Base-by-base conservation (phyloP, 2,113 vertebrate genomes). In the Neogale vison region DNA sequence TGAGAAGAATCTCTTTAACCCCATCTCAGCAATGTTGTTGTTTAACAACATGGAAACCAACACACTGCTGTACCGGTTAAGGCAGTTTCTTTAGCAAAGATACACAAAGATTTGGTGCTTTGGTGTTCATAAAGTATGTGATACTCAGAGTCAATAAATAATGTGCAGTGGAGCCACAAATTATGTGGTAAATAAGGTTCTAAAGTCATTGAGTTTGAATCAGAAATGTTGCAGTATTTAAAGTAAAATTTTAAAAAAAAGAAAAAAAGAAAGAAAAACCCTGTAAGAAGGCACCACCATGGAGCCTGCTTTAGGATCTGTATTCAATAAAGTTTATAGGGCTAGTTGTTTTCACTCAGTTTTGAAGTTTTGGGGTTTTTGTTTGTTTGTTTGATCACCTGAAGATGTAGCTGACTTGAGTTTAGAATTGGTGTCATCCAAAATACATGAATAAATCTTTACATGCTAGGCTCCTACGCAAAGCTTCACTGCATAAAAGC, bases 211-310 rank as follows among this genome's bases (percentile, higher is more conserved):
- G 50, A 81, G 31, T 89, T 69, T 67, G 23, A 77, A n/a, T 91
- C 69, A 45, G 47, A 89, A 93, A 69, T 85, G 26, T 74, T 34
- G 39, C 63, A 17, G 24, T 65, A 52, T 42, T 84, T 72, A 52
- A 84, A 76, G 59, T 82, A 86, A 18, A 42, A 23, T 31, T 88
- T 74, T 13, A 13, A 50, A 50, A 50, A 47, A 12, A 47, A 7
- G 79, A 96, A 93, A 88, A 45, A 74, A 29, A 76, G 45, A 45
- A 57, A 67, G 71, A 89, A 96, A 94, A 94, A 47, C 72, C 34
- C 34, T 20, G 0, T 74, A 67, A 65, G 14, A 84, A 61, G 23
- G 10, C 24, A 80, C 69, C 65, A 36, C 29, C 36, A 11, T 88
- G 31, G 57, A 88, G 55, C 79, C 36, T 72, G 47, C 26, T 47